A percentile compares a stretch with the other conserved stretches of the same genome.
Evolutionary conservation across 1,140 invertebrate species (phyloP).

Genomic region (Trialeurodes vaporariorum): DNA sequence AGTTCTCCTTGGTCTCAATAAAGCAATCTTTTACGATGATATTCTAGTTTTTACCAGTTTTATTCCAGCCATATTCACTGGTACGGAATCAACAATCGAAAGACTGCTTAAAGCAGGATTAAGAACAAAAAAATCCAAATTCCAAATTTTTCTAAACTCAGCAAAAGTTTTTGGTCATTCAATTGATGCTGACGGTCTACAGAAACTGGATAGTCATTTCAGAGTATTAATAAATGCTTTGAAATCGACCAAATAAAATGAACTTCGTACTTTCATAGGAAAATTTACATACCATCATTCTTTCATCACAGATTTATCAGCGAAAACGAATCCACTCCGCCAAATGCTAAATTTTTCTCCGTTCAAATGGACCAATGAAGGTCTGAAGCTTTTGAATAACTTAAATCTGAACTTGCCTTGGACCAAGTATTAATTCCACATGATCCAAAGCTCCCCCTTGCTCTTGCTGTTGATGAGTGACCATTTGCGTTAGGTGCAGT

Average conservation of each 20-base stretch:
- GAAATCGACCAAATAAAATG: conserved; percentile 27
- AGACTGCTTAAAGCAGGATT: conserved; percentile 8
- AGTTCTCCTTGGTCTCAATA: too few relatives aligned
- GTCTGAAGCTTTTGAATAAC: conserved; percentile 17
- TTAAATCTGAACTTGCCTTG: conserved; percentile 16
- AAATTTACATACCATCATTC: conserved; percentile 18
- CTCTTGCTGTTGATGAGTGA: conserved; percentile 30
- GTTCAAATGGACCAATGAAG: conserved; percentile 18
- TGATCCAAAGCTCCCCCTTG: conserved; percentile 24
- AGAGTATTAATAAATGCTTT: conserved; percentile 29
- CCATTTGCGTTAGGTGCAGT: conserved; percentile 30
- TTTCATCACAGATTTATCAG: conserved; percentile 16
- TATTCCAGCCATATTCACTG: background rate
- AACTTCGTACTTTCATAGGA: conserved; percentile 19
- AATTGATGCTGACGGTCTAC: conserved; percentile 10
- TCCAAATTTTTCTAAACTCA: conserved; percentile 11
- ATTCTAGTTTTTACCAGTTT: conserved; percentile 13
- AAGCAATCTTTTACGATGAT: conserved; percentile 20
- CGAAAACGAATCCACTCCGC: conserved; percentile 16
- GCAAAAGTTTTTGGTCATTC: conserved; percentile 12
- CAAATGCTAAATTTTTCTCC: conserved; percentile 13
- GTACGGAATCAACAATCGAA: conserved; percentile 9
- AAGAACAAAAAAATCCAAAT: conserved; percentile 15
- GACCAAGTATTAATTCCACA: conserved; percentile 25
- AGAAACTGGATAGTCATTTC: conserved; percentile 25